phyloP scores from a whole-genome alignment of 1,140 invertebrate genomes.

The Drosophila santomea region DNA sequence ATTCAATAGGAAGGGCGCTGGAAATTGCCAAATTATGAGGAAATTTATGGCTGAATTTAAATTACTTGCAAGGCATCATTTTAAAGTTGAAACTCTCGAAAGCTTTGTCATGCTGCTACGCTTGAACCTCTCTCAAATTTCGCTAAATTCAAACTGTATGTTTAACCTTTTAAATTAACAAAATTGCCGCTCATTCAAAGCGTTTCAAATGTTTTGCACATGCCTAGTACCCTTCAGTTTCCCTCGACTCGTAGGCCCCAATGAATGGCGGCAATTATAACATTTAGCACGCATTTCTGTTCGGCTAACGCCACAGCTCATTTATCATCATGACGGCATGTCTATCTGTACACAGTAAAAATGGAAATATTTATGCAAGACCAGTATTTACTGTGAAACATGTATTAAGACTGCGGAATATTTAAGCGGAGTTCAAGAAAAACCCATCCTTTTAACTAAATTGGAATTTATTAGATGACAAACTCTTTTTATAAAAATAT shows the following conservation, averaged over 20 bases:
- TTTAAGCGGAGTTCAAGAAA: not conserved
- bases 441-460: no score
- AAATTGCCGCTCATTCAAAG: conserved; percentile 60
- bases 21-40: conserved; percentile 36
- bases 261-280: conserved; percentile 75
- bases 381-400: not conserved
- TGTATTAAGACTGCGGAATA: not conserved
- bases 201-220: conserved; percentile 60
- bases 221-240: conserved; percentile 3
- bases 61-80: conserved; percentile 16
- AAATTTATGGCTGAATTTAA: conserved; percentile 37
- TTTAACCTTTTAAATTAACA: conserved; percentile 45
- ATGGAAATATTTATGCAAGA: no score
- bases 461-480: no score
- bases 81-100: conserved; percentile 12
- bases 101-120: not conserved
- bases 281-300: conserved; percentile 74
- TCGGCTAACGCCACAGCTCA: conserved; percentile 35
- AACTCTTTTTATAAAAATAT: not conserved
- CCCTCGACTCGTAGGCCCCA: conserved; percentile 18
- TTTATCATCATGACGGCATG: conserved; percentile 60
- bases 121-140: not conserved
- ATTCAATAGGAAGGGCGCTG: conserved; percentile 7
- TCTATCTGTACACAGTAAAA: conserved; percentile 17
- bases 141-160: not conserved